Evolutionary conservation across 1,140 invertebrate species (phyloP), one percentile per base, ranked within the genome.

Genomic region (Pectinophora gossypiella): DNA sequence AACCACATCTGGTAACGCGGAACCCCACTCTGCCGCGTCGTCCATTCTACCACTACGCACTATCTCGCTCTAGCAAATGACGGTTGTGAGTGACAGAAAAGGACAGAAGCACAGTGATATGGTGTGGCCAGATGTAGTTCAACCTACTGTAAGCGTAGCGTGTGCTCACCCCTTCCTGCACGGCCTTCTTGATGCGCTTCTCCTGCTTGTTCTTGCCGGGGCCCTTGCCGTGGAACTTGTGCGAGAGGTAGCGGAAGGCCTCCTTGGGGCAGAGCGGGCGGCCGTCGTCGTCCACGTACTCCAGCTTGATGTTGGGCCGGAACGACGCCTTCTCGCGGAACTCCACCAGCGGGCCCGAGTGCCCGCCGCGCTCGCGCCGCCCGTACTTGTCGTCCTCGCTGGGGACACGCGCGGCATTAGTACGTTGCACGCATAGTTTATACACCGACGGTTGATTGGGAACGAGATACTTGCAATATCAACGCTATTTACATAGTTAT

Each of bases 161-260:
- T 12, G 47, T 35, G 87, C 89, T 85, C 76, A 95, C 94, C 79
- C 94, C 94, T 86, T 98, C 96, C 85, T 99, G 97, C 71, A 98
- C 94, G 52, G 93, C 89, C 87, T 99, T 99, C 79, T 98, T 98
- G 85, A 97, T 93, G 71, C 98, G 91, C 85, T 99, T 99, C 80
- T 99, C 99, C 66, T 93, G 92, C 88, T 99, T 99, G 89, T 99
- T 99, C 84, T 99, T 99, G 42, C 98, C 98, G 6, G 98, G 97
- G 13, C 97, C 98, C 90, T 99, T 99, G 16, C 99, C 99, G 89
- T 99, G 99, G 85, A 99, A 99, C 87, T 99, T 98, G 80, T 99
- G 98, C 13, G 96, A 98, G 12, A 98, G 87, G 89, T 96, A 96
- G 64, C 95, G 91, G 86, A 99, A 99, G 13, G 99, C 99, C 90